Base-by-base conservation (phyloP, 2,797 vertebrate species). In the Gambusia yucatana region DNA sequence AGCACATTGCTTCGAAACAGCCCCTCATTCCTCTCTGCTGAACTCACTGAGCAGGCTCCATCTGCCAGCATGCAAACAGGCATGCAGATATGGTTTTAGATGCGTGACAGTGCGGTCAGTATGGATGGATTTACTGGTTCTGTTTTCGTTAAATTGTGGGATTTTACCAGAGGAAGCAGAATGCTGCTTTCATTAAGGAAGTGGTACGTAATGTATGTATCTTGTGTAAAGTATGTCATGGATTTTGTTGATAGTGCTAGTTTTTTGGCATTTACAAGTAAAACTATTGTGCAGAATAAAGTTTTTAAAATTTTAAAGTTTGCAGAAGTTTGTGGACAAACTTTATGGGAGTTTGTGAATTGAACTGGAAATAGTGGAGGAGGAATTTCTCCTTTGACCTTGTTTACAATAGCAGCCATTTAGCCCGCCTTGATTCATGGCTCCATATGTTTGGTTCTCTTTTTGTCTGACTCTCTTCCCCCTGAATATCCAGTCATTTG, bases 161-260 rank as follows among this genome's bases (percentile, higher is more conserved):
- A 77, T 69, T 43, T 74, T 82, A 61, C 61, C 63, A 36, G 46
- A 73, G 59, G 71, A 77, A 79, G 61, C 0, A 3, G 13, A 20
- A 2, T 5, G 7, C 13, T 77, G 63, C 88, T 88, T 89, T 94
- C 89, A 90, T 93, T 86, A 93, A 94, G 95, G 93, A 94, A 86
- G 92, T 91, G 96, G 97, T 97, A 95, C 97, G 97, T 97, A 84
- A 79, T 57, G 22, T 25, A 9, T 52, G 7, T 10, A 52, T 25
- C 25, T 10, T 52, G 22, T 71, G 9, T 14, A 61, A 2, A 9
- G 59, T 30, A n/a, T 70, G 1, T 57, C 13, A 36, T 69, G 48
- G 25, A 55, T 44, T 73, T 44, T 39, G 65, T 46, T 63, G 9
- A 6, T 77, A 22, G 11, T 76, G 41, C 22, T 13, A 22, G 22